Base-by-base conservation (phyloP, 2,888 invertebrate genomes). In the Ochropacha duplaris region DNA sequence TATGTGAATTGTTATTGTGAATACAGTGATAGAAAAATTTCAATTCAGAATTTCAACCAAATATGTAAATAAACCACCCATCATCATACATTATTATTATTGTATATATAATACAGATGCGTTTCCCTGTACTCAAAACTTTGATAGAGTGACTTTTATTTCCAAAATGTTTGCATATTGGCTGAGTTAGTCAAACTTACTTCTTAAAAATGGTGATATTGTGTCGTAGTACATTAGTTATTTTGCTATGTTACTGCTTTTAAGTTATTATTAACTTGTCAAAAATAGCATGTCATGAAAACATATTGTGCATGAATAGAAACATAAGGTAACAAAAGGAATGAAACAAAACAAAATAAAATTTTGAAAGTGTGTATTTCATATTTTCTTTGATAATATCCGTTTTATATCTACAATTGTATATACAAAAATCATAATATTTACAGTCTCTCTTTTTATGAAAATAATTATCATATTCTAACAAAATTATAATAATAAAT, bases 281-380 rank as follows among this genome's bases (percentile, higher is more conserved):
- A 22, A n/a, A 49, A 28, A 52, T n/a, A 60, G 50, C 55, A 28
- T 49, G 19, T 22, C 49, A 3, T 26, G 31, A 60, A 58, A 58
- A 54, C 57, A 54, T 57, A 56, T 6, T 14, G 54, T 54, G 26
- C 54, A 50, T 24, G 26, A 22, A 64, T 62, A n/a, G 62, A 61
- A 66, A 57, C 64, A 57, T 65, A 69, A 63, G 61, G 66, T 71
- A 79, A 77, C 72, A 68, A 81, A 79, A 77, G 67, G 86, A 92
- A 88, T 88, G n/a, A 36, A 92, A 91, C 88, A 83, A 92, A 91
- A 90, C 66, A 68, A 90, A 90, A 86, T 88, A 85, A 90, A 90
- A 86, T 88, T 87, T 88, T 78, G 81, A 86, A 86, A 88, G 74
- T 84, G 78, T 92, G 88, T 92, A 92, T 92, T 92, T 89, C 81